These are phyloP conservation scores for Amphimallon solstitiale DNA, from an alignment of 2,888 invertebrate genomes.

Conservation along the genomic window DNA sequence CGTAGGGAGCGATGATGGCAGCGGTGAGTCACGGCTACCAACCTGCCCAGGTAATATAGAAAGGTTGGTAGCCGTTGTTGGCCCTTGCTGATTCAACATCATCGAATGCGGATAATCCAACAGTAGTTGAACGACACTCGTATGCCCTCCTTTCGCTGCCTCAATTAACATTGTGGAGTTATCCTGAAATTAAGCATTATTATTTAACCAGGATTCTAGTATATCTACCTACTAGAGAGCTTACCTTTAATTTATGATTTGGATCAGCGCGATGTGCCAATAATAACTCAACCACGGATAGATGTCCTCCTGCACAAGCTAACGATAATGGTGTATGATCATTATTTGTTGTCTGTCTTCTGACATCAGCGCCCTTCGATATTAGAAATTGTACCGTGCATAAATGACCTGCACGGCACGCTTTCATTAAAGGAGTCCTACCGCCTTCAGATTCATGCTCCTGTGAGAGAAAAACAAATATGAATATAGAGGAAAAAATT, in stretches of 20 bases:
- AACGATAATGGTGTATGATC: constrained; percentile 97
- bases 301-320: constrained; percentile 96
- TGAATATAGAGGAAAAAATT: neutral
- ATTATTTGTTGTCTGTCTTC: constrained; percentile 89
- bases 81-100: constrained; percentile 70
- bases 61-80: constrained; percentile 58
- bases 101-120: constrained; percentile 93
- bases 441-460: constrained; percentile 98
- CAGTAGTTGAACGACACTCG: constrained; percentile 92
- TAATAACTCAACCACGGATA: constrained; percentile 91
- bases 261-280: constrained; percentile 94
- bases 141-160: constrained; percentile 98
- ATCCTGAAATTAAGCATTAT: constrained; percentile 68
- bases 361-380: constrained; percentile 86
- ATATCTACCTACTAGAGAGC: constrained; percentile 10
- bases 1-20: constrained; percentile 52
- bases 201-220: too few species aligned
- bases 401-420: constrained; percentile 94
- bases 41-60: constrained; percentile 59
- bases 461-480: constrained; percentile 56
- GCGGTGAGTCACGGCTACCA: constrained; percentile 58
- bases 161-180: constrained; percentile 99
- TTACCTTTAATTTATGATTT: constrained; percentile 91
- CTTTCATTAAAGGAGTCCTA: constrained; percentile 98
- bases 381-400: constrained; percentile 97